Conservation (phyloP, 2,797 vertebrate genomes). For the Galago senegalensis region DNA sequence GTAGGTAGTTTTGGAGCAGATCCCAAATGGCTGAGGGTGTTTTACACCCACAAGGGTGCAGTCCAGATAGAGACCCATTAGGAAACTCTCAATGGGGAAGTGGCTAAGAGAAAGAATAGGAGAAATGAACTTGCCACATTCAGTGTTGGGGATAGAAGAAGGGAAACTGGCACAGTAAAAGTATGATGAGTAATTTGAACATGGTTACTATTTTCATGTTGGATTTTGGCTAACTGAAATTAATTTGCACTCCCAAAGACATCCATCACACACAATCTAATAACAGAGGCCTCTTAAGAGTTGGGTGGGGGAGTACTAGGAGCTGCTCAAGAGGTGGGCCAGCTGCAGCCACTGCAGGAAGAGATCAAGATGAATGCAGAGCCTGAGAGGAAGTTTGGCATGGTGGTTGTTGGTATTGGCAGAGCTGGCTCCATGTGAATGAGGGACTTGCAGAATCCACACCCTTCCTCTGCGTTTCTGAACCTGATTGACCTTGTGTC, state of each 20-base stretch:
- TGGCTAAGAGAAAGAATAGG: background rate
- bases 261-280: background rate
- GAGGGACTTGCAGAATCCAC: conserved; percentile 92
- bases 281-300: background rate
- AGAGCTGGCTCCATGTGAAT: conserved; percentile 94
- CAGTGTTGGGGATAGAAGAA: background rate
- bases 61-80: background rate
- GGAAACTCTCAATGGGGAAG: background rate
- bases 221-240: background rate
- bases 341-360: too few relatives aligned
- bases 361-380: too few relatives aligned
- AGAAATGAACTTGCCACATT: background rate
- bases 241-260: background rate
- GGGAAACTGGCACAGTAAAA: background rate
- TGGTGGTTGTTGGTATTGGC: conserved; percentile 95
- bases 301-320: background rate
- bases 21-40: background rate
- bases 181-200: background rate
- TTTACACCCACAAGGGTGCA: background rate
- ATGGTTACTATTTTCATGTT: conserved; percentile 12
- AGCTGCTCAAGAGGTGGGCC: too few relatives aligned
- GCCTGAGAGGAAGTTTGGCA: conserved; percentile 92
- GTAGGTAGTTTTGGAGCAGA: background rate
- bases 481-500: conserved; percentile 93
- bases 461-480: conserved; percentile 91